Evolutionary conservation across 1,140 invertebrate genomes (phyloP), one percentile per base, ranked within the genome.

Genomic region (Atta colombica): DNA sequence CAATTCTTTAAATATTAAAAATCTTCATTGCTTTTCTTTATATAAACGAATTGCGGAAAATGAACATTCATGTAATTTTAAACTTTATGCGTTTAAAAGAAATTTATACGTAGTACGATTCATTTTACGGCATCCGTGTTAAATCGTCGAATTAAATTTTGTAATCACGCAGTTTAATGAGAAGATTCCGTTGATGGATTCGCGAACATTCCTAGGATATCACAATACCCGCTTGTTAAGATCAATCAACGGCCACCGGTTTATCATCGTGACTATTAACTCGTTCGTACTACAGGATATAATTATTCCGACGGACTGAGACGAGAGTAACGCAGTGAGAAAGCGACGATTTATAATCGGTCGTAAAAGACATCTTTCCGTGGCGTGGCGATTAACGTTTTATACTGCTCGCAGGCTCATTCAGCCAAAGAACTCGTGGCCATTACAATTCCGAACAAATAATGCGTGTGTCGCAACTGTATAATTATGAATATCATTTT

Each of bases 401-500:
- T 90, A 91, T 85, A 88, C 72, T 51, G 77, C 61, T 60, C 81
- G 31, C 77, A 66, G 60, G 65, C 74, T 75, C 72, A 60, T 85
- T 92, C 85, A 86, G 88, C 80, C 87, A 86, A 87, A 90, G 71
- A 61, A 85, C 75, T 77, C 75, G 82, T 86, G 58, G 84, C 86
- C 87, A 89, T 92, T 92, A 90, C 91, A 92, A 92, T 92, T 81
- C 89, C 81, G 87, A 93, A 91, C 92, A 93, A 93, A 94, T 92
- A 93, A 91, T 89, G 88, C 87, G 80, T 90, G 74, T 90, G 89
- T 93, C 92, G 89, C 87, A 92, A 92, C 90, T 92, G 84, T 90
- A 93, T 93, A 93, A 94, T 93, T 93, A 92, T 92, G 91, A 91
- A 93, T 92, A 88, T 87, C 88, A 90, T 92, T 92, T 91, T 89